These are phyloP conservation scores for Geodia barretti DNA, from an alignment of 37 sponge, comb jelly and placozoan species.

Conservation along the genomic window DNA sequence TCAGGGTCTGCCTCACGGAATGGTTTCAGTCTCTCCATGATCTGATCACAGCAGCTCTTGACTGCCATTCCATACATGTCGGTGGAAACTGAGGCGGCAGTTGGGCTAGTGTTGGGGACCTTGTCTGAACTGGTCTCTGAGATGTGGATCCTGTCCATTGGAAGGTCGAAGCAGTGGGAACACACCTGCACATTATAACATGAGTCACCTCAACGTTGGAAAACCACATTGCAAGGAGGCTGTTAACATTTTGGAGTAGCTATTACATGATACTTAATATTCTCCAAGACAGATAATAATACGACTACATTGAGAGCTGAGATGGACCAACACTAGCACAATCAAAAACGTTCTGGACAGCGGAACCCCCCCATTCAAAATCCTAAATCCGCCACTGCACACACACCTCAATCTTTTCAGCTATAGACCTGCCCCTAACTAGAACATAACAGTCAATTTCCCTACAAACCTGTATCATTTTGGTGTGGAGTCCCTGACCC, in stretches of 20 bases:
- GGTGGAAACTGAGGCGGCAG: constrained; percentile 86
- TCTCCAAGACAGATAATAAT: too few relatives aligned
- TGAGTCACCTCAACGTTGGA: not conserved
- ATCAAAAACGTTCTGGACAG: too few relatives aligned
- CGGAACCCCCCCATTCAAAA: too few relatives aligned
- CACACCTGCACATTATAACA: constrained; percentile 50
- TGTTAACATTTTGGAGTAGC: too few relatives aligned
- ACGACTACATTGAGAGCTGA: too few relatives aligned
- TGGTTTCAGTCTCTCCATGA: constrained; percentile 65
- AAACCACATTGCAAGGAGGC: not conserved
- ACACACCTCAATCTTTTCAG: too few relatives aligned
- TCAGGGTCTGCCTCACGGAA: constrained; percentile 55
- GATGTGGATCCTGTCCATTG: constrained; percentile 58
- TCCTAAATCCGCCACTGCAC: too few relatives aligned
- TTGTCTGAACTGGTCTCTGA: constrained; percentile 74
- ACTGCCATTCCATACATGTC: constrained; percentile 90
- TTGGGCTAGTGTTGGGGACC: constrained; percentile 74
- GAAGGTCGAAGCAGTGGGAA: constrained; percentile 65
- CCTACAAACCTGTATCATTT: constrained; percentile 79
- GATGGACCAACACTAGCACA: too few relatives aligned
- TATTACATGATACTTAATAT: too few relatives aligned
- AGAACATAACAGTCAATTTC: too few relatives aligned
- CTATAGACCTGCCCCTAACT: too few relatives aligned
- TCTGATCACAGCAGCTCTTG: constrained; percentile 70
- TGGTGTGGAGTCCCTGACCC: constrained; percentile 94